Conservation (phyloP, 2,797 vertebrate species). For the Propithecus perrieri region DNA sequence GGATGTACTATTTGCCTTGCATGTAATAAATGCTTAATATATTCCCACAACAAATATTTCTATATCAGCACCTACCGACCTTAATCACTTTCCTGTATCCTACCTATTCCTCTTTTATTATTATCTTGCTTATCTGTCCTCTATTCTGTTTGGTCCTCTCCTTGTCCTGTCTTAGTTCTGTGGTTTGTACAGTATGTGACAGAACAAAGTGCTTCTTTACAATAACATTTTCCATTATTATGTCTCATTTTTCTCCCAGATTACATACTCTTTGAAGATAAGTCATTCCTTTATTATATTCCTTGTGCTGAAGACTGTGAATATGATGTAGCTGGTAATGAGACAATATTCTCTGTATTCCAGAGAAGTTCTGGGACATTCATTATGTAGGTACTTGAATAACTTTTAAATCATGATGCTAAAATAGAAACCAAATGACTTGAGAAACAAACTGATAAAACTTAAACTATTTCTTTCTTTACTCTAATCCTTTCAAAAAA, state of each 20-base stretch:
- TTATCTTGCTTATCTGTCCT: neutral
- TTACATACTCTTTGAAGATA: neutral
- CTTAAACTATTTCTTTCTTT: conserved; percentile 17
- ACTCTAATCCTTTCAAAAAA: neutral
- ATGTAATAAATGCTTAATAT: neutral
- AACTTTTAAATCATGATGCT: conserved; percentile 31
- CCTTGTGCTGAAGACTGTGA: neutral
- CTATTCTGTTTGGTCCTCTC: neutral
- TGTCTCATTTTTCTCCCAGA: conserved; percentile 10
- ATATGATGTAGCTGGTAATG: neutral
- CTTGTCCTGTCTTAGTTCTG: neutral
- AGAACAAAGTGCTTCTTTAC: neutral
- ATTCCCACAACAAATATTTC: neutral
- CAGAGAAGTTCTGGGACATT: neutral
- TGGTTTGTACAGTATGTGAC: neutral
- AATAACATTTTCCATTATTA: neutral
- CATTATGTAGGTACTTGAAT: neutral
- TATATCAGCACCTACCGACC: neutral
- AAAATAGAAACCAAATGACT: conserved; percentile 42
- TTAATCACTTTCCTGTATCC: neutral
- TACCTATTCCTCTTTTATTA: neutral
- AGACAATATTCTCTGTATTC: conserved; percentile 16
- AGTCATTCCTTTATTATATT: neutral
- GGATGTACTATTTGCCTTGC: neutral
- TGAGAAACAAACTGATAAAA: neutral